Conservation (phyloP, 2,797 vertebrate species). For the Astyanax mexicanus region DNA sequence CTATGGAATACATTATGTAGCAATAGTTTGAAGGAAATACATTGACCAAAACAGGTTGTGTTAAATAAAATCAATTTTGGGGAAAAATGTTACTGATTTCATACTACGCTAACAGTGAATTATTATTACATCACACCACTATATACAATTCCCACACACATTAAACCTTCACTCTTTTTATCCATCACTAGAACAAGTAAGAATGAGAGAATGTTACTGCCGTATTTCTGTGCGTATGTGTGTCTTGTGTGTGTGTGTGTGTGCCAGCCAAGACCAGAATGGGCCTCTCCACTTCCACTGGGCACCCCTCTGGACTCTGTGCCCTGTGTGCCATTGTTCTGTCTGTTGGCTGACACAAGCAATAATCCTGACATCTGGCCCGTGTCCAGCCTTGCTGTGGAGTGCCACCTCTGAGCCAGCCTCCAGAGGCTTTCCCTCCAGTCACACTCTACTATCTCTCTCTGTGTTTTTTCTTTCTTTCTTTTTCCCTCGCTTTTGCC, state of each 20-base stretch:
- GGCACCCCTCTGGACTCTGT: slow-evolving; percentile 69
- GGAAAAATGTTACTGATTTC: neutral
- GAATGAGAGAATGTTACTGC: no score
- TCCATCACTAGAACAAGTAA: no score
- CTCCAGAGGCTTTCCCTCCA: slow-evolving; percentile 72
- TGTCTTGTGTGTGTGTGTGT: slow-evolving; percentile 26
- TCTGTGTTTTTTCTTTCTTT: slow-evolving; percentile 25
- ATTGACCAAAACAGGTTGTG: no score
- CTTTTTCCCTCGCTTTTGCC: no score
- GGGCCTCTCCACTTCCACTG: slow-evolving; percentile 64
- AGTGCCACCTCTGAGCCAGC: slow-evolving; percentile 76
- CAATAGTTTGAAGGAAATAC: no score
- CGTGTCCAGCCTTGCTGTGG: slow-evolving; percentile 76
- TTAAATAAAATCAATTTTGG: neutral
- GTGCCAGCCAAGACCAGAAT: slow-evolving; percentile 38
- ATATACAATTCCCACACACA: neutral
- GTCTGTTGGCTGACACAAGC: slow-evolving; percentile 78
- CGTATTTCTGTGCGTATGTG: neutral
- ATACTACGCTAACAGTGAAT: no score
- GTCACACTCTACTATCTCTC: slow-evolving; percentile 59
- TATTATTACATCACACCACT: neutral
- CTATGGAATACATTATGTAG: no score
- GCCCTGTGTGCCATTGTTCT: slow-evolving; percentile 73
- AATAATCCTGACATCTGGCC: slow-evolving; percentile 78
- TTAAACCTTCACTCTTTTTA: neutral